Conservation (phyloP, 2,113 vertebrate species). For the Campylomormyrus tamandua region DNA sequence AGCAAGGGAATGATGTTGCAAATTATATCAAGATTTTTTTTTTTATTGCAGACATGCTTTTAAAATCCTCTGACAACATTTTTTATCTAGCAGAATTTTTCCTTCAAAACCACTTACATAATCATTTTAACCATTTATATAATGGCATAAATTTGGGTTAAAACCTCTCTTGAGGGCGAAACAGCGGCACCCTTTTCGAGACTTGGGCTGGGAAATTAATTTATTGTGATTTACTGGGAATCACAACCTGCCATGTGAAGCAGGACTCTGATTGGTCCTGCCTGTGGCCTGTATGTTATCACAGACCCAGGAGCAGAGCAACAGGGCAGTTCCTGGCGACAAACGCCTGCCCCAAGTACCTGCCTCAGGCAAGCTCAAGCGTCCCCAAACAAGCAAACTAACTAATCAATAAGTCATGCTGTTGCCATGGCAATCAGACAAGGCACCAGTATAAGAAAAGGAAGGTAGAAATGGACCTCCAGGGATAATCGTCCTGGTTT, state of each 20-base stretch:
- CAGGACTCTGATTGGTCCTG: neutral
- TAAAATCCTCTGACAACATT: neutral
- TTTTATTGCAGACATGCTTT: neutral
- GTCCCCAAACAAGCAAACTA: neutral
- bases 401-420: neutral
- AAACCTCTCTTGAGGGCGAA: neutral
- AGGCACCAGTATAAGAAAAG: constrained; percentile 39
- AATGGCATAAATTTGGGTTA: neutral
- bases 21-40: neutral
- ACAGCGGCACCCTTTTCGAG: neutral
- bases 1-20: neutral
- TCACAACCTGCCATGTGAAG: neutral
- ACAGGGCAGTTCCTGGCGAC: neutral
- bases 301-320: neutral
- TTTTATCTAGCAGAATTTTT: neutral
- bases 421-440: constrained; percentile 48
- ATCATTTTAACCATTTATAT: neutral
- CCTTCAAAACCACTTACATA: neutral
- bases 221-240: neutral
- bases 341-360: neutral
- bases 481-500: neutral
- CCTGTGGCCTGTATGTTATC: neutral
- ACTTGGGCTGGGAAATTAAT: neutral
- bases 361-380: neutral
- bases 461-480: constrained; percentile 32